phyloP scores from a whole-genome alignment of 2,797 vertebrate species.

The Lemur catta region DNA sequence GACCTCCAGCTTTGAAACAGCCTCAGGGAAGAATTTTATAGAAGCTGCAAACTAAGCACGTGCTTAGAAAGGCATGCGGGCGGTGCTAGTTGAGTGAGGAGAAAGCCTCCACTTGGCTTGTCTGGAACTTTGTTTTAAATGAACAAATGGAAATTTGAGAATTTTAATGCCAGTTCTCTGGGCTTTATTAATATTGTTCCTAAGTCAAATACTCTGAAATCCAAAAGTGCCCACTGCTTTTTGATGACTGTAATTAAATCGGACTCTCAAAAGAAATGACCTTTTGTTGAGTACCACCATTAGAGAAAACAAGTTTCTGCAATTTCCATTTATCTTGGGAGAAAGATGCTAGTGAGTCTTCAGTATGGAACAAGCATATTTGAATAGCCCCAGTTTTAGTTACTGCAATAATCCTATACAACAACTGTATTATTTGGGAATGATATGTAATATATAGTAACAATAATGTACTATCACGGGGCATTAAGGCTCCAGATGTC shows the following conservation, averaged over 20 bases:
- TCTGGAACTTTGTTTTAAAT: not conserved
- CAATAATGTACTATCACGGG: rapidly evolving
- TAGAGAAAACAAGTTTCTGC: not conserved
- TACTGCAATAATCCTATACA: too few relatives aligned
- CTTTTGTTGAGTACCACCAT: not conserved
- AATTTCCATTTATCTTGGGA: not conserved
- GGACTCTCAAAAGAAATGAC: not conserved
- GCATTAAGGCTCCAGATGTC: not conserved
- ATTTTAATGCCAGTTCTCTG: not conserved
- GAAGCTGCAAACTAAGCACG: not conserved
- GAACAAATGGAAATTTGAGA: not conserved
- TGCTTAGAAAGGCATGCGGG: not conserved
- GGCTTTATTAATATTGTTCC: not conserved
- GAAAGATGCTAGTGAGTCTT: not conserved
- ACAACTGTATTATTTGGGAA: not conserved
- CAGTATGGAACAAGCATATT: not conserved
- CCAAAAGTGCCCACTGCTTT: not conserved
- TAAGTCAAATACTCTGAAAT: not conserved
- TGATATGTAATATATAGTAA: too few relatives aligned
- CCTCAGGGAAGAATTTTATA: not conserved
- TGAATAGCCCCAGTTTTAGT: not conserved
- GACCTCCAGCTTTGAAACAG: too few relatives aligned
- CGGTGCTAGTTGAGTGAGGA: rapidly evolving
- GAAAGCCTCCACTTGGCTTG: not conserved
- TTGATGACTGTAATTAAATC: not conserved